Evolutionary conservation across 1,140 invertebrate species (phyloP).

Genomic region (Eumeta japonica): DNA sequence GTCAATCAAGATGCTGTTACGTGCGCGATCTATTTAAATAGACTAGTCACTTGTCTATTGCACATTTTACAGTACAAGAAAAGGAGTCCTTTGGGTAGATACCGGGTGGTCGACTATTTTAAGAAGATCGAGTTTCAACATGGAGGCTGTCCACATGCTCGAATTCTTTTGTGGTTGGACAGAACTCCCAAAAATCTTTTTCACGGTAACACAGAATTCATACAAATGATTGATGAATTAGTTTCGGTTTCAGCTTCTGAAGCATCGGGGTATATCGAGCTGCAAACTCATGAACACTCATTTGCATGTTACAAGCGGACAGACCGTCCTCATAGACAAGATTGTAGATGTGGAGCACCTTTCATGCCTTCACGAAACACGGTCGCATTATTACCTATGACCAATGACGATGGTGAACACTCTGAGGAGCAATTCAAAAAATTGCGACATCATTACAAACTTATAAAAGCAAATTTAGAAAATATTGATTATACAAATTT

Average conservation of each 20-base stretch:
- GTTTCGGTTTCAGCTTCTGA: constrained; percentile 10
- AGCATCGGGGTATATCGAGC: constrained; percentile 8
- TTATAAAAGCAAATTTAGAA: too few species aligned
- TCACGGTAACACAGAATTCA: constrained; percentile 16
- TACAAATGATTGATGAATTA: constrained; percentile 17
- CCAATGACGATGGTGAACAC: too few species aligned
- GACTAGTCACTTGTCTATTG: too few species aligned
- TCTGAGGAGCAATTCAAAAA: too few species aligned
- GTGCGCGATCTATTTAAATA: constrained; percentile 42
- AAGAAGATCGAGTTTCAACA: constrained; percentile 49
- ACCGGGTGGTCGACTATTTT: constrained; percentile 27
- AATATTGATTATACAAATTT: too few species aligned
- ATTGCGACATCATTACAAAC: too few species aligned
- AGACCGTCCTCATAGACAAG: constrained; percentile 5
- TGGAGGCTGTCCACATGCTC: constrained; percentile 26
- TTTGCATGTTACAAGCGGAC: constrained; percentile 21
- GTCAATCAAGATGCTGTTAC: constrained; percentile 45
- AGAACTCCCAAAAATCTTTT: constrained; percentile 16
- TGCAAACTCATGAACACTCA: constrained; percentile 22
- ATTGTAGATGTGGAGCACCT: constrained; percentile 27
- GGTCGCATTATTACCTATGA: constrained; percentile 18
- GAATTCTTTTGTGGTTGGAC: constrained; percentile 13
- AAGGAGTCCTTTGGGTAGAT: constrained; percentile 25
- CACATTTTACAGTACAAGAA: too few species aligned
- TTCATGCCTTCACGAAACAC: constrained; percentile 20